Conservation (phyloP, 2,888 invertebrate species). For the Megastigmus dorsalis region DNA sequence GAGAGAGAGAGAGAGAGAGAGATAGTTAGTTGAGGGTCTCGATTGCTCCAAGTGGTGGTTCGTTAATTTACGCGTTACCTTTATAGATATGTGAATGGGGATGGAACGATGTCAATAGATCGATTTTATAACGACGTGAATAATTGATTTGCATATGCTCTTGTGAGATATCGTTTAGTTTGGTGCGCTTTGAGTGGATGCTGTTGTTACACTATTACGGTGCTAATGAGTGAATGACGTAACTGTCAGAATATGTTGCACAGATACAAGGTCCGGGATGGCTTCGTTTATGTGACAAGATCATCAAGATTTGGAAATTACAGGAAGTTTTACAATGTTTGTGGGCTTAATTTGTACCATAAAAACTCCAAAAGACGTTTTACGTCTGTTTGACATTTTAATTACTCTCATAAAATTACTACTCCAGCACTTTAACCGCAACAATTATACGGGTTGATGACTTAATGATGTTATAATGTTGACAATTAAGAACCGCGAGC, state of each 20-base stretch:
- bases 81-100: background rate
- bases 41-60: conserved; percentile 41
- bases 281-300: background rate
- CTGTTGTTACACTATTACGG: background rate
- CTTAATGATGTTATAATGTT: too few species aligned
- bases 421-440: too few species aligned
- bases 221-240: background rate
- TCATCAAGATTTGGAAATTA: background rate
- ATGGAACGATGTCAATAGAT: conserved; percentile 33
- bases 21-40: conserved; percentile 3
- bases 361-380: too few species aligned
- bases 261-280: too few species aligned
- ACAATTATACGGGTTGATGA: too few species aligned
- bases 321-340: background rate
- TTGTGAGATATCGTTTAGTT: background rate
- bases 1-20: too few species aligned
- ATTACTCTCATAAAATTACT: too few species aligned
- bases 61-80: conserved; percentile 40
- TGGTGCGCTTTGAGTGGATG: background rate
- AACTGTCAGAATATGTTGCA: too few species aligned
- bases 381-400: too few species aligned
- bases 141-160: conserved; percentile 27
- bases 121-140: conserved; percentile 40
- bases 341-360: too few species aligned
- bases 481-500: too few species aligned